Evolutionary conservation across 2,113 vertebrate genomes (phyloP), one percentile per base, ranked within the genome.

Genomic region (Protobothrops mucrosquamatus): DNA sequence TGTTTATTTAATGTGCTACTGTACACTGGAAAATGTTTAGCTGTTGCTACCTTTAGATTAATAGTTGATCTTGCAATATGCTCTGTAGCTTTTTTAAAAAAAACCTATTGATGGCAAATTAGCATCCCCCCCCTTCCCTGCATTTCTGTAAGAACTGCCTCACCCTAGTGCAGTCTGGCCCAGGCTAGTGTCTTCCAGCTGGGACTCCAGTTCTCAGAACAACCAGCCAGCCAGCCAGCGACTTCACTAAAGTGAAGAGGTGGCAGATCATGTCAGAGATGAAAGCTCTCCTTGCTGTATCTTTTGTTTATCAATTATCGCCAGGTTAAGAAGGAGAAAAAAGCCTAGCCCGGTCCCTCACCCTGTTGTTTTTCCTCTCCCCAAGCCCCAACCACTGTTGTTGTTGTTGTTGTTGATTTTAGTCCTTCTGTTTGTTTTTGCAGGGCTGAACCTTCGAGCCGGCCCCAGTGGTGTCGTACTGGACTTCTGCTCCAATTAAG

Each of bases 341-440:
- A 86, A 43, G 55, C 43, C 74, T 64, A 55, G 74, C 55, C 0
- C 5, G 15, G 12, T 85, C n/a, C 51, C 86, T 74, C 34, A 51
- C 39, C 88, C 10, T 85, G 34, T 11, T 92, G 26, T 51, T 96
- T 59, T 89, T 14, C 34, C 34, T 94, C 94, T 95, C 92, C 92
- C 90, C 91, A 94, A 92, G 55, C 4, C 43, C 74, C 89, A 51
- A 20, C 85, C 34, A 12, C 59, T 52, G 54, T 85, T 48, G 22
- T 61, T 43, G 24, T 57, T 92, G 85, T 87, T 93, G 87, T 64
- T 93, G 87, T 81, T 95, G 93, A 95, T 96, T 89, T 96, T 96
- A 96, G 94, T 94, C 94, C 93, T 95, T 95, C 46, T 95, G 95
- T 96, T 93, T 97, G 95, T 97, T 97, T 97, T 97, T 96, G 95